A percentile compares a stretch with the other conserved stretches of the same genome.
Evolutionary conservation across 2,113 vertebrate genomes (phyloP).

Genomic region (Platycercus adscitus): DNA sequence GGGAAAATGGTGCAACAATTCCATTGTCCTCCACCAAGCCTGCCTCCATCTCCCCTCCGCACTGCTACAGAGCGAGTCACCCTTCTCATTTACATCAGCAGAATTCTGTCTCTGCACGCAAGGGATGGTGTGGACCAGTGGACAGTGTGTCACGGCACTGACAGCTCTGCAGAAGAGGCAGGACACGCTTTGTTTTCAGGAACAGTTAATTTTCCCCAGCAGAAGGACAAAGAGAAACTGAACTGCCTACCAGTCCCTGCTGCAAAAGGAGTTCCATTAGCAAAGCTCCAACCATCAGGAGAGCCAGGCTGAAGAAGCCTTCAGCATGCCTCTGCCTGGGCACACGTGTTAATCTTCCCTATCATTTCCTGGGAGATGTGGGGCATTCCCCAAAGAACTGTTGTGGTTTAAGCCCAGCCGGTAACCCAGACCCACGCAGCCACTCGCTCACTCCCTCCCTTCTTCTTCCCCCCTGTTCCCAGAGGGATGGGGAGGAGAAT

Average conservation of each 20-base stretch:
- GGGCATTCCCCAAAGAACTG: background rate
- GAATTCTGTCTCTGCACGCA: background rate
- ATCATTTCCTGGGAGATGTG: background rate
- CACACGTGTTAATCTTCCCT: background rate
- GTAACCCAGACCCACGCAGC: background rate
- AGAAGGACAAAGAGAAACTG: conserved; percentile 25
- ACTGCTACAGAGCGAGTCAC: background rate
- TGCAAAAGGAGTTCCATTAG: conserved; percentile 54
- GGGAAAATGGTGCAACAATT: background rate
- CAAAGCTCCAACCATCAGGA: conserved; percentile 28
- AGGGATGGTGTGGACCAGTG: background rate
- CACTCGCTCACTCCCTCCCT: background rate
- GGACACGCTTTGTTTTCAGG: background rate
- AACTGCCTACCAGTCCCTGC: background rate
- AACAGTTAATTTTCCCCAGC: background rate
- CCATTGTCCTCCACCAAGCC: background rate
- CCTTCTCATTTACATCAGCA: background rate
- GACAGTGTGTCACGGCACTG: background rate
- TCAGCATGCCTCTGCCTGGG: background rate
- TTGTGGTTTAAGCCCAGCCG: background rate
- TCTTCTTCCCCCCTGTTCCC: background rate
- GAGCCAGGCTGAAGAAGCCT: background rate
- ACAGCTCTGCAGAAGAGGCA: background rate
- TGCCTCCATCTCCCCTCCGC: background rate
- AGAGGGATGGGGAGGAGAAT: background rate